phyloP scores from a whole-genome alignment of 2,113 vertebrate genomes.

The Seriola quinqueradiata region DNA sequence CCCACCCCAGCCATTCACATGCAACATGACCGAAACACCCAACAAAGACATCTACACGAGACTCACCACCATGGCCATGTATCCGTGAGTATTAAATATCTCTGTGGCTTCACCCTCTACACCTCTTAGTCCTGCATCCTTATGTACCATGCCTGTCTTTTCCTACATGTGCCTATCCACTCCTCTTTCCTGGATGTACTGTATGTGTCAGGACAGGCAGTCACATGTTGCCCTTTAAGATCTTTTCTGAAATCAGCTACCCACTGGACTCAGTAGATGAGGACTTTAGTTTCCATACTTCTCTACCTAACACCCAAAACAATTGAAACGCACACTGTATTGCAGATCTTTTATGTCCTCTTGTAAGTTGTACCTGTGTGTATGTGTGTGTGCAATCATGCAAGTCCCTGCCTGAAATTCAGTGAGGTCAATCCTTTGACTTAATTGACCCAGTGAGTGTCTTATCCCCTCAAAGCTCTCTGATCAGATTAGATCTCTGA shows the following conservation, averaged over 20 bases:
- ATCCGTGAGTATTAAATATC: constrained; percentile 92
- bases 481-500: constrained; percentile 49
- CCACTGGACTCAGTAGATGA: not conserved
- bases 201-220: not conserved
- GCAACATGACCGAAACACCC: constrained; percentile 90
- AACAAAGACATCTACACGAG: constrained; percentile 97
- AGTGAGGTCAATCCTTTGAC: not conserved
- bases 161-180: not conserved
- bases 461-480: constrained; percentile 33
- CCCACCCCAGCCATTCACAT: constrained; percentile 96
- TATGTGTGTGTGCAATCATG: not conserved
- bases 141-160: not conserved
- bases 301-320: constrained; percentile 35
- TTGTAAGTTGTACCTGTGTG: not conserved
- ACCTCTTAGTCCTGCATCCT: not conserved
- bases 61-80: constrained; percentile 99
- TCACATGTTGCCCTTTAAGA: not conserved
- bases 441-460: constrained; percentile 3
- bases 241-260: not conserved
- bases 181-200: not conserved
- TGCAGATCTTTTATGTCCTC: not conserved
- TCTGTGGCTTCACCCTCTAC: constrained; percentile 43
- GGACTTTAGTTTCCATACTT: not conserved
- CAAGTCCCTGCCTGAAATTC: not conserved
- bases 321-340: constrained; percentile 56